Evolutionary conservation across 2,888 invertebrate genomes (phyloP).

Genomic region (Tachina lurida): DNA sequence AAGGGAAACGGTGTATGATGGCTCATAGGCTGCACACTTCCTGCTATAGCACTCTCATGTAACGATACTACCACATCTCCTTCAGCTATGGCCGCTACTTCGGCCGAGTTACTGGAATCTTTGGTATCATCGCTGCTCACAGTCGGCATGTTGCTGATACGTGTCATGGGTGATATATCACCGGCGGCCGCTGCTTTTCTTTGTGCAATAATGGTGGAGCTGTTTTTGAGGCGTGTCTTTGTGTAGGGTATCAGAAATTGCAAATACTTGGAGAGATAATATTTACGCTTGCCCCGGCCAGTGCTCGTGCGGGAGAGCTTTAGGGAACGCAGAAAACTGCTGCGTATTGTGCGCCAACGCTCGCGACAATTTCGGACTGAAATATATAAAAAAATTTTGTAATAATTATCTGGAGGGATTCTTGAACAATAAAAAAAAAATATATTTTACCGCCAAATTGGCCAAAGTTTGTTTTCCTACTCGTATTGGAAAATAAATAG

Average conservation of each 20-base stretch:
- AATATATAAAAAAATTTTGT: conserved; percentile 41
- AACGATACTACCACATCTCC: conserved; percentile 76
- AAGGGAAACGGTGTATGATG: conserved; percentile 63
- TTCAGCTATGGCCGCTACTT: conserved; percentile 72
- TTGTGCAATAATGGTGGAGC: conserved; percentile 70
- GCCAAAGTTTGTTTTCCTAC: neutral
- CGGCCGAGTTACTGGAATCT: conserved; percentile 75
- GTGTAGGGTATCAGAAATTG: conserved; percentile 80
- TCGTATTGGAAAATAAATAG: too few species aligned
- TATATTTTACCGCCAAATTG: neutral
- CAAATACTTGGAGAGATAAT: conserved; percentile 79
- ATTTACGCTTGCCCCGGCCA: conserved; percentile 80
- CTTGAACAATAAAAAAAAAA: neutral
- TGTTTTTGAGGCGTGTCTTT: conserved; percentile 76
- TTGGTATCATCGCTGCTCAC: conserved; percentile 77
- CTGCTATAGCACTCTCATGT: conserved; percentile 67
- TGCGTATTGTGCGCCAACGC: conserved; percentile 80
- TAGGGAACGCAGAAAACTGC: conserved; percentile 79
- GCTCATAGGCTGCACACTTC: conserved; percentile 17
- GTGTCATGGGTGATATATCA: conserved; percentile 74
- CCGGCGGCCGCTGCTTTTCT: conserved; percentile 68
- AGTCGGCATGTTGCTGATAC: conserved; percentile 75
- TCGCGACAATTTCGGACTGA: conserved; percentile 80
- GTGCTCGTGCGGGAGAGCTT: conserved; percentile 79
- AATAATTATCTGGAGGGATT: neutral